phyloP scores from a whole-genome alignment of 2,888 invertebrate genomes.

The Zhengitettix transpicula region DNA sequence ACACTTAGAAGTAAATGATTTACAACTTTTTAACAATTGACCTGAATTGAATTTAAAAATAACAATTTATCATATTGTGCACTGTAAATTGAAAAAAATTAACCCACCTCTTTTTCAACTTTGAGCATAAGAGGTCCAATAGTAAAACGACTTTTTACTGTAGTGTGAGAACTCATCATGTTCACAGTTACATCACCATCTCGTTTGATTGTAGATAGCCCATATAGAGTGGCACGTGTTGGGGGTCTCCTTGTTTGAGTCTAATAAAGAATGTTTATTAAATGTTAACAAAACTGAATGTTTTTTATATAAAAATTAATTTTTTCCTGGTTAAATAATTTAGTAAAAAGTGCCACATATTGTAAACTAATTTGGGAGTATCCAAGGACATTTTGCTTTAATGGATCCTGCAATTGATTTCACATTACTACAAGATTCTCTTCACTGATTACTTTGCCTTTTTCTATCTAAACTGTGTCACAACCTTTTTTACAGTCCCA shows the following conservation, averaged over 20 bases:
- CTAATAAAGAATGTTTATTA: not conserved
- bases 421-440: no score
- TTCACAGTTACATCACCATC: constrained; percentile 67
- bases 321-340: not conserved
- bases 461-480: no score
- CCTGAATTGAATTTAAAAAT: no score
- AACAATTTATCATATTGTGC: no score
- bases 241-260: constrained; percentile 25
- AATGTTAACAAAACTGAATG: not conserved
- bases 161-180: constrained; percentile 63
- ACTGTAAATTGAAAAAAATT: no score
- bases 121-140: constrained; percentile 63
- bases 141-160: constrained; percentile 65
- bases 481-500: no score
- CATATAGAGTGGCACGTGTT: constrained; percentile 64
- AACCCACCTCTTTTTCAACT: constrained; percentile 48
- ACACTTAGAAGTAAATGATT: no score
- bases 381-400: no score
- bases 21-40: no score
- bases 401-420: no score
- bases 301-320: not conserved
- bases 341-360: not conserved
- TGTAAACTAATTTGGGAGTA: no score
- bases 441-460: no score
- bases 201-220: constrained; percentile 59